phyloP scores from a whole-genome alignment of 37 sponge, comb jelly and placozoan genomes.

The Agelas oroides region DNA sequence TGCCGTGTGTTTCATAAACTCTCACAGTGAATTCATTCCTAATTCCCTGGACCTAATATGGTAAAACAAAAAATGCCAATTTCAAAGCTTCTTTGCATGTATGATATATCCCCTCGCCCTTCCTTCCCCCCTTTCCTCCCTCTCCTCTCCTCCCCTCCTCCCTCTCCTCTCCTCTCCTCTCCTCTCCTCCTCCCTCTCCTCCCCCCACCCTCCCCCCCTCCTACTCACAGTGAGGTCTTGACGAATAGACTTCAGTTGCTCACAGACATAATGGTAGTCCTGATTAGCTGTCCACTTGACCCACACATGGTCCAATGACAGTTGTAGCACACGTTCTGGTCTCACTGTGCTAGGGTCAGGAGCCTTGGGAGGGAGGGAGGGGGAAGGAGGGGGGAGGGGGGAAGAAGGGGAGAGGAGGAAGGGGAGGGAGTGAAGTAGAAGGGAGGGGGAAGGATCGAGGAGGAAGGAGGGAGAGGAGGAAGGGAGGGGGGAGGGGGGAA shows the following conservation, averaged over 20 bases:
- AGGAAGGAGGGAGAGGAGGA: not conserved
- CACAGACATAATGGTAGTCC: slow-evolving; percentile 89
- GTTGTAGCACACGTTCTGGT: slow-evolving; percentile 74
- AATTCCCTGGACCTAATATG: slow-evolving; percentile 83
- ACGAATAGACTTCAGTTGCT: slow-evolving; percentile 98
- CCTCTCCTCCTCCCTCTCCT: not conserved
- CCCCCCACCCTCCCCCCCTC: too few species aligned
- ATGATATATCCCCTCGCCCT: too few species aligned
- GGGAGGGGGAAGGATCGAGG: not conserved
- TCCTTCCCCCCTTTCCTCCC: too few species aligned
- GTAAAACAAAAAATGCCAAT: too few species aligned
- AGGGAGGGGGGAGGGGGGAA: not conserved
- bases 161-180: not conserved
- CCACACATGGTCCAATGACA: slow-evolving; percentile 74
- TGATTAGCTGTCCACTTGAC: slow-evolving; percentile 67
- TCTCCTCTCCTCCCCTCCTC: not conserved
- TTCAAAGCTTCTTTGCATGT: too few species aligned
- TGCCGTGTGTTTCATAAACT: slow-evolving; percentile 97
- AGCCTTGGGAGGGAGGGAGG: slow-evolving; percentile 58
- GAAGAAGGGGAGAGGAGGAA: not conserved
- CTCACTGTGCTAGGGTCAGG: slow-evolving; percentile 89
- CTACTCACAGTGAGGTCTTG: slow-evolving; percentile 93
- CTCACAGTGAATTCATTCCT: slow-evolving; percentile 91
- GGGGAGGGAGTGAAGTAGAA: not conserved
- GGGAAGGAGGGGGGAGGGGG: not conserved